These are phyloP conservation scores for Autographa pulchrina DNA, from an alignment of 2,888 invertebrate genomes.

Conservation along the genomic window DNA sequence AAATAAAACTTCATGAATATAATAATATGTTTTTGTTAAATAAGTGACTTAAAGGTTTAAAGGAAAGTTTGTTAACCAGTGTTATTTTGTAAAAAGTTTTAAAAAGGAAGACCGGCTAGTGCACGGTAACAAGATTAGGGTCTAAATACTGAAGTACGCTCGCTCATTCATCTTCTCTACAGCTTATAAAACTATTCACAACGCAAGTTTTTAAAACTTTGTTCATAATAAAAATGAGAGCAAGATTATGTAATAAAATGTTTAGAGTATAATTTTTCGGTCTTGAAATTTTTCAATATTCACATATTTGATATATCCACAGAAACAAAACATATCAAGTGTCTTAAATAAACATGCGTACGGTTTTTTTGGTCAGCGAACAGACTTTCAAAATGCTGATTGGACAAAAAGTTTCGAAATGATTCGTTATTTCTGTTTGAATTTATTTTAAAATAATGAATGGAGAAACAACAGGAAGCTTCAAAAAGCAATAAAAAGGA, in stretches of 20 bases:
- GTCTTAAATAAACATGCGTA: no score
- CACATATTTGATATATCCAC: no score
- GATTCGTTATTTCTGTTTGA: not conserved
- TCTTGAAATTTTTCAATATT: no score
- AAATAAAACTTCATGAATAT: no score
- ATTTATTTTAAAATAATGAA: not conserved
- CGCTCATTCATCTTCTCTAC: constrained; percentile 31
- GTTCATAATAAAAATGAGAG: not conserved
- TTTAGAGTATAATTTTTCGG: no score
- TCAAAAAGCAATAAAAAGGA: constrained; percentile 15
- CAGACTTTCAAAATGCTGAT: no score
- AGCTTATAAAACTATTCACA: constrained; percentile 22
- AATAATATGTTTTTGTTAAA: no score
- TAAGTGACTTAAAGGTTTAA: not conserved
- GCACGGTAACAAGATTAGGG: constrained; percentile 35
- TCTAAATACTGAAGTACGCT: constrained; percentile 23
- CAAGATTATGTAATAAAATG: no score
- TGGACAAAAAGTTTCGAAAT: no score
- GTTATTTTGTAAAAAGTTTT: constrained; percentile 26
- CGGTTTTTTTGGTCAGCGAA: no score
- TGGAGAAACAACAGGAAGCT: not conserved
- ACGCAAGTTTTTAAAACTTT: constrained; percentile 10
- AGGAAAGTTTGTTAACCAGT: not conserved
- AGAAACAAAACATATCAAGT: no score
- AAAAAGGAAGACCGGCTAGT: constrained; percentile 19